Conservation (phyloP, 2,797 vertebrate genomes). For the Melopsittacus undulatus region DNA sequence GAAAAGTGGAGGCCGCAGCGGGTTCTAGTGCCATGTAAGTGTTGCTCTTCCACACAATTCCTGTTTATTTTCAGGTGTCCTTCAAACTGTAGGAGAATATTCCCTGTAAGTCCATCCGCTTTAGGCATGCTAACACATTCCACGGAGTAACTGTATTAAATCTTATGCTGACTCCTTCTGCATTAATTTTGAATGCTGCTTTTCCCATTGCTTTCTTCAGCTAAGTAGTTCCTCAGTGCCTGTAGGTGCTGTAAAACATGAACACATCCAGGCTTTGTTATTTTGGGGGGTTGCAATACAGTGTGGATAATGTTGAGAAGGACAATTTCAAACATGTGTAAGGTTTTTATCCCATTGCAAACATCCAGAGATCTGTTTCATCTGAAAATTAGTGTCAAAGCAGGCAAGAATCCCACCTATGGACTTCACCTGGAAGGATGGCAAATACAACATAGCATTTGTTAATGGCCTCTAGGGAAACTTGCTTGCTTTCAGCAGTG, state of each 20-base stretch:
- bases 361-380: background rate
- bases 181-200: background rate
- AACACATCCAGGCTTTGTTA: background rate
- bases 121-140: fast-evolving
- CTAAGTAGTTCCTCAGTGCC: background rate
- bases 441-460: background rate
- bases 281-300: background rate
- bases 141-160: background rate
- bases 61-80: background rate
- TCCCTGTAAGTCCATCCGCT: background rate
- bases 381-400: background rate
- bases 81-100: background rate
- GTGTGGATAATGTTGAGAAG: background rate
- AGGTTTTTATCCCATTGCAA: background rate
- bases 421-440: background rate
- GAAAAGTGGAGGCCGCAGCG: background rate
- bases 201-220: background rate
- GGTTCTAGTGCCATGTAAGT: background rate
- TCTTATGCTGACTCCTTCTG: background rate
- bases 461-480: background rate
- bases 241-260: background rate
- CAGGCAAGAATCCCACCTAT: background rate
- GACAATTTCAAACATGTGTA: fast-evolving
- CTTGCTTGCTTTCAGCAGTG: background rate
- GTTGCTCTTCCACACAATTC: background rate